Evolutionary conservation across 2,113 vertebrate genomes (phyloP), one percentile per base, ranked within the genome.

Genomic region (Cephalophus harveyi): DNA sequence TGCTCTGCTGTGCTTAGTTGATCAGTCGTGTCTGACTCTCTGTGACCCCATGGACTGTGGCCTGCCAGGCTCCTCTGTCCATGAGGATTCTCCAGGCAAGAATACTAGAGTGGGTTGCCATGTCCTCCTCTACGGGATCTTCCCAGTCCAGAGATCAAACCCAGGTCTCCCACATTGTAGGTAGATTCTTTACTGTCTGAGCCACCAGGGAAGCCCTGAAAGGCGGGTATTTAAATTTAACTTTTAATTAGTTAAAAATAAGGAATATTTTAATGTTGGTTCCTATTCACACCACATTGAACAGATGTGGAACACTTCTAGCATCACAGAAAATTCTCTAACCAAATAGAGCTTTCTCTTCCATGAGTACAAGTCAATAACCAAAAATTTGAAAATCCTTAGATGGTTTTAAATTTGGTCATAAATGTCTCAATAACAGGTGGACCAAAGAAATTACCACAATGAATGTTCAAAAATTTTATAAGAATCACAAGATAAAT

Each of bases 1-100:
- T 64, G 15, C 62, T 64, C 15, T 4, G 46, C 46, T 11, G 10
- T 48, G 46, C 46, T 48, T 48, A 11, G 46, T 11, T 48, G 46
- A 0, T 48, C 46, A 40, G n/a, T 71, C 67, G 23, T 23, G 19
- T 71, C 67, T 71, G n/a, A 71, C 67, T 71, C n/a, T 36, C 1
- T 71, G 64, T 0, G 4, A 71, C 4, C 19, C n/a, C 19, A 12
- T 36, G 64, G 19, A 36, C 19, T 12, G 9, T 71, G 36, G n/a
- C n/a, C 64, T 1, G 36, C n/a, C 19, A 71, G 64, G 64, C 9
- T 12, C n/a, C n/a, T 71, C 64, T 36, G n/a, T 50, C 40, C 40
- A 43, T 43, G 40, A 48, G 40, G 4, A 43, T 43, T 43, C 40
- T 43, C 40, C 40, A 43, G 40, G 1, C 4, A 43, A 43, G 40